Base-by-base conservation (phyloP, 1,140 invertebrate genomes). In the Pachypsylla venusta region DNA sequence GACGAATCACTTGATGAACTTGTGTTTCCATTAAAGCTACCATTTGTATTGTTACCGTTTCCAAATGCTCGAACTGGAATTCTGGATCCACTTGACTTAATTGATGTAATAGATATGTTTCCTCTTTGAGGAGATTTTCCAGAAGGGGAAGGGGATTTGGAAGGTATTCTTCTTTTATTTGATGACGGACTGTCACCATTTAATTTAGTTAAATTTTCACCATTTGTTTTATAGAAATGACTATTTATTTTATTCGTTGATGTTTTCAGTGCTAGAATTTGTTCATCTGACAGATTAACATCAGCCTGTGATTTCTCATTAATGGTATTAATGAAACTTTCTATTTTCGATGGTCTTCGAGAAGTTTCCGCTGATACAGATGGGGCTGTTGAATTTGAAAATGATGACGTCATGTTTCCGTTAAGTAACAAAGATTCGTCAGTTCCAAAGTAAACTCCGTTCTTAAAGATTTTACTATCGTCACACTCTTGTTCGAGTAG, bases 211-310 rank as follows among this genome's bases (percentile, higher is more conserved):
- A n/a, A n/a, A n/a, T n/a, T n/a, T 13, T 58, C 54, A 39, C 40
- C 16, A 27, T 58, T 61, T 40, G 54, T 56, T 25, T 40, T 62
- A 12, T 28, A 53, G n/a, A 58, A 42, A 39, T 28, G 53, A 16
- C 58, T 42, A 16, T 42, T 48, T 7, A 57, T 53, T n/a, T 60
- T 55, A 25, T 59, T 54, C 1, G 57, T 56, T 10, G 62, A 60
- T 19, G 62, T 60, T 55, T 64, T 64, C 54, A 64, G 26, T 13
- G 63, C 63, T 13, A 64, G 55, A 35, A 64, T 64, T 60, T 64
- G 60, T 54, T 64, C 63, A 40, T 64, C 63, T 13, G 63, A 64
- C 63, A 64, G 58, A 25, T 64, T 64, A 28, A 62, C 63, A 26
- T 30, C 60, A 13, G 60, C 57, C 35, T 60, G 58, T 25, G 40